These are phyloP conservation scores for Bergia sp. DNA, from an alignment of 92 coral and sea anemone genomes.

Conservation along the genomic window DNA sequence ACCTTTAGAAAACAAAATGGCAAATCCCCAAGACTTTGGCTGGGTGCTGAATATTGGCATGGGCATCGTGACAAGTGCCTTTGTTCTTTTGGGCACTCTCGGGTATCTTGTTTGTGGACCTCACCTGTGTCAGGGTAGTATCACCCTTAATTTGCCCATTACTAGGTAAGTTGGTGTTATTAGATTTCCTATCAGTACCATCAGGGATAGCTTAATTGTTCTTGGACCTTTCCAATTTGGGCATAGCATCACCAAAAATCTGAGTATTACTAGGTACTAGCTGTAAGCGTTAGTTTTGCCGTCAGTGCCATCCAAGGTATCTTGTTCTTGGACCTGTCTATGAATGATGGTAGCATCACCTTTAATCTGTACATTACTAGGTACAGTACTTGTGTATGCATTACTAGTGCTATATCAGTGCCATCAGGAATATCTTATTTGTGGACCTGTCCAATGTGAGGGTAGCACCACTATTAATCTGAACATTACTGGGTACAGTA, in stretches of 20 bases:
- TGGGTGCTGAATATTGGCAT: constrained; percentile 77
- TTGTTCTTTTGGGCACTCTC: constrained; percentile 71
- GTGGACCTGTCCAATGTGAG: not conserved
- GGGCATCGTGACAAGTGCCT: constrained; percentile 67
- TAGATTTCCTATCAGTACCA: not conserved
- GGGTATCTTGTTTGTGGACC: constrained; percentile 87
- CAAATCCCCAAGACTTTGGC: constrained; percentile 74
- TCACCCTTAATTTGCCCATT: constrained; percentile 88
- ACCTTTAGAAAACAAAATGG: constrained; percentile 94
- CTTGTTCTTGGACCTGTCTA: not conserved
- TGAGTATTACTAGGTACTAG: no score
- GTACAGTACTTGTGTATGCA: no score
- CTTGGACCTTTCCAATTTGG: not conserved
- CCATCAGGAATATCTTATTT: not conserved
- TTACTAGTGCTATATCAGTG: not conserved
- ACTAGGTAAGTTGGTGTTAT: constrained; percentile 60
- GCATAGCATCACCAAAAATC: not conserved
- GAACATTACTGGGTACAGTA: no score
- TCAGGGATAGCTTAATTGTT: not conserved
- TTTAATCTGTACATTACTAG: no score
- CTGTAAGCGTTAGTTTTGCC: constrained; percentile 48
- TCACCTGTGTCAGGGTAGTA: constrained; percentile 77
- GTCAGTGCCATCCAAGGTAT: not conserved
- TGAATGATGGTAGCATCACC: not conserved
- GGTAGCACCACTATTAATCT: no score